These are phyloP conservation scores for Hylyphantes graminicola DNA, from an alignment of 1,140 invertebrate species.

Conservation along the genomic window DNA sequence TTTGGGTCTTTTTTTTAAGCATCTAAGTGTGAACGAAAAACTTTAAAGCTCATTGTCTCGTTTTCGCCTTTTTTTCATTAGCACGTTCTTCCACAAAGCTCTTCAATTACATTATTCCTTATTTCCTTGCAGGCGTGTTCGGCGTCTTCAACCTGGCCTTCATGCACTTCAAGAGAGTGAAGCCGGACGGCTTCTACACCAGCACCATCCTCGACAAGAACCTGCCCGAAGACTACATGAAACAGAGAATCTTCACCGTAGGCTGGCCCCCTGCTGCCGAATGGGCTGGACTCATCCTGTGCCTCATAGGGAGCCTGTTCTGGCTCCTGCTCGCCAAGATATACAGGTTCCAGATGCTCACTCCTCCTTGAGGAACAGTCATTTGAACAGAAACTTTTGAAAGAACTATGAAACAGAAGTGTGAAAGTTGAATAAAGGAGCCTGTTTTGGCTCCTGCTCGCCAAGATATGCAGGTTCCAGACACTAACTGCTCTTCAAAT, in stretches of 20 bases:
- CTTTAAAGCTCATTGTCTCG: too few relatives aligned
- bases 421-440: too few relatives aligned
- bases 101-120: too few relatives aligned
- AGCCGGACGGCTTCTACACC: conserved; percentile 70
- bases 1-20: too few relatives aligned
- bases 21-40: too few relatives aligned
- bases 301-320: conserved; percentile 80
- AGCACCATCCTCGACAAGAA: conserved; percentile 60
- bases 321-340: conserved; percentile 90
- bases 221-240: conserved; percentile 68
- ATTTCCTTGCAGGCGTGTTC: conserved; percentile 79
- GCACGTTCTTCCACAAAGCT: too few relatives aligned
- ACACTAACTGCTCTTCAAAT: conserved; percentile 41
- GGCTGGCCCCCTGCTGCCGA: conserved; percentile 86
- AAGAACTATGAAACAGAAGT: not conserved
- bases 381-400: not conserved
- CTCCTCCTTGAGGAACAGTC: conserved; percentile 46
- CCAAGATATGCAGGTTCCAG: conserved; percentile 86
- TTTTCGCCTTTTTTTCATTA: too few relatives aligned
- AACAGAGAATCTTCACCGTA: conserved; percentile 78
- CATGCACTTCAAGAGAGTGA: conserved; percentile 86
- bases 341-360: conserved; percentile 77
- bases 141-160: conserved; percentile 89
- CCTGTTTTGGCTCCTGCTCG: conserved; percentile 89
- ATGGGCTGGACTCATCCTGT: conserved; percentile 83